Base-by-base conservation (phyloP, 2,113 vertebrate species). In the Arizona elegans region DNA sequence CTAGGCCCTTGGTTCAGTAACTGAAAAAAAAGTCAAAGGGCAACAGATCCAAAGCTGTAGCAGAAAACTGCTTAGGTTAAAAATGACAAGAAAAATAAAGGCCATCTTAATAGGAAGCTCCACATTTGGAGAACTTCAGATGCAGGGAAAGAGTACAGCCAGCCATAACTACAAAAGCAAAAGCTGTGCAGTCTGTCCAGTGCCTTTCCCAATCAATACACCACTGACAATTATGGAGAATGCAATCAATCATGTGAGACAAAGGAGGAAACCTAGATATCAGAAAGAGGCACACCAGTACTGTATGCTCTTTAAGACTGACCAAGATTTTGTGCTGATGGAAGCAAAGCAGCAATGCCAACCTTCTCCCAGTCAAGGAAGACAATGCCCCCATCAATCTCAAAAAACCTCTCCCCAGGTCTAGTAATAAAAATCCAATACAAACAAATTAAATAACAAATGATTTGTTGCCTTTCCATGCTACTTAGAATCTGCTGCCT, bases 31-130 rank as follows among this genome's bases (percentile, higher is more conserved):
- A 75, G 90, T 0, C 65, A 92, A 88, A 96, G 91, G 96, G 93
- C 50, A 96, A 94, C 94, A 86, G 89, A 50, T 93, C 87, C 15
- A 65, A 92, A 24, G 52, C 58, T 94, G 54, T 89, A 33, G 55
- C 55, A 91, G 91, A 50, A 53, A 0, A 0, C 0, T 9, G 8
- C 70, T 8, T 65, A 90, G 29, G 85, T n/a, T 70, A 59, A 0
- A 55, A 4, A 75, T 56, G 52, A 85, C 55, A 38, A 55, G 26
- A 0, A 55, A 62, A 93, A 70, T 86, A 23, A 43, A 92, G 92
- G 87, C 11, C 87, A 87, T 88, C 1, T 1, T 55, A 91, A 52
- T 5, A 55, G 91, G 88, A 58, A 93, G 29, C 0, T 0, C 91
- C 91, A 58, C 88, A 70, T 55, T 10, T 8, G 15, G 59, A 62